phyloP scores from a whole-genome alignment of 2,113 vertebrate genomes.

The Hyperopisus bebe region DNA sequence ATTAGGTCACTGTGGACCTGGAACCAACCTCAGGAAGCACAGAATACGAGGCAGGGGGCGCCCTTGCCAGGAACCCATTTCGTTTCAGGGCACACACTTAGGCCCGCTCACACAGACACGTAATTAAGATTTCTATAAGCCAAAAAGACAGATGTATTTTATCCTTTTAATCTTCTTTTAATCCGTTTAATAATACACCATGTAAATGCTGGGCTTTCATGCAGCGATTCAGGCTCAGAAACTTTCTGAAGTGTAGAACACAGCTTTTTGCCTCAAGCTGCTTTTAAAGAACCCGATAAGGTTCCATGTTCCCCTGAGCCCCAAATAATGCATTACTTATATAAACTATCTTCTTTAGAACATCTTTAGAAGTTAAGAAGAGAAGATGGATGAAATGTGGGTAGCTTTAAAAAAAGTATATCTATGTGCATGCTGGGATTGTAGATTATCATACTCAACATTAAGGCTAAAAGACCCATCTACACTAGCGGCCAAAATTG shows the following conservation, averaged over 20 bases:
- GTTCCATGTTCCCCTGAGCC: not conserved
- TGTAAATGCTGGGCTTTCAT: not conserved
- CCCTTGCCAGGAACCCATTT: not conserved
- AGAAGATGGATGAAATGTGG: not conserved
- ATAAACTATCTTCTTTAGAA: conserved; percentile 20
- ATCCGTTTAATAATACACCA: not conserved
- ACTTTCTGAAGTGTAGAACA: not conserved
- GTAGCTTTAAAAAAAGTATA: not conserved
- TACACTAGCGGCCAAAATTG: not conserved
- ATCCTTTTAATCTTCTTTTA: not conserved
- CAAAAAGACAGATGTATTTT: not conserved
- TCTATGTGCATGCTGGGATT: not conserved
- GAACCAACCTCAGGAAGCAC: not conserved
- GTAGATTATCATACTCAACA: not conserved
- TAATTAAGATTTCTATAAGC: not conserved
- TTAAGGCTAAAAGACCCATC: not conserved
- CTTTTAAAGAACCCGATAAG: not conserved
- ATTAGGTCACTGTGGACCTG: not conserved
- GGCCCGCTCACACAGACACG: not conserved
- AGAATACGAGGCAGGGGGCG: not conserved
- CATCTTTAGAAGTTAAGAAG: not conserved
- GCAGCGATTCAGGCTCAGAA: not conserved
- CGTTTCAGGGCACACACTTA: not conserved
- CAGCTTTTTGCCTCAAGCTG: not conserved
- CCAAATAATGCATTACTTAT: not conserved